Evolutionary conservation across 2,888 invertebrate genomes (phyloP).

Genomic region (Xanthorhoe designata): DNA sequence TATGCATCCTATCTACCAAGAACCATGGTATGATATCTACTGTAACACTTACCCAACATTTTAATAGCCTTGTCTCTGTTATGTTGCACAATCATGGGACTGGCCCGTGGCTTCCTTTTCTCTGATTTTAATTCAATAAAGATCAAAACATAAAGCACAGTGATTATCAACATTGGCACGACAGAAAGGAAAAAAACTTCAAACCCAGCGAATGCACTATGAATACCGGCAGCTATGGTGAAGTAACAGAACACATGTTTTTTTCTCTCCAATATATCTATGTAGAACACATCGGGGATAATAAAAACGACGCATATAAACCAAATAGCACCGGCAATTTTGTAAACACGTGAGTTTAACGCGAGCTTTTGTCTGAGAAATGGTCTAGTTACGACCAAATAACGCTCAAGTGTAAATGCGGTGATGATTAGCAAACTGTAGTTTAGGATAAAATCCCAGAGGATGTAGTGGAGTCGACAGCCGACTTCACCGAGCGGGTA

Average conservation of each 20-base stretch:
- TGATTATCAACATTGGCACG: slow-evolving; percentile 93
- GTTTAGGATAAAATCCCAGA: slow-evolving; percentile 93
- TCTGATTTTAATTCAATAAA: slow-evolving; percentile 88
- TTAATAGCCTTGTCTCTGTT: slow-evolving; percentile 88
- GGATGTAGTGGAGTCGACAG: slow-evolving; percentile 90
- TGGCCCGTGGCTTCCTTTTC: slow-evolving; percentile 81
- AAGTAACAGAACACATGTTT: slow-evolving; percentile 71
- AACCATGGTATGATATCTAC: too few species aligned
- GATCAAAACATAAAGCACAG: slow-evolving; percentile 91
- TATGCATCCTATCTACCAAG: too few species aligned
- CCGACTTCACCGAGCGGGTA: slow-evolving; percentile 92
- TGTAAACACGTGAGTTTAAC: slow-evolving; percentile 91
- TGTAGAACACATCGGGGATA: slow-evolving; percentile 86
- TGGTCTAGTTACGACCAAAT: slow-evolving; percentile 93
- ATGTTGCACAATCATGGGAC: slow-evolving; percentile 70
- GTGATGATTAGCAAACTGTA: slow-evolving; percentile 94
- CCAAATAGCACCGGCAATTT: slow-evolving; percentile 90
- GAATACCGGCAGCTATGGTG: slow-evolving; percentile 54
- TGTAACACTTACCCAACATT: slow-evolving; percentile 89
- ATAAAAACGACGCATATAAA: slow-evolving; percentile 89
- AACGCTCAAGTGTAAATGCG: slow-evolving; percentile 95
- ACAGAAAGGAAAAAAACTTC: slow-evolving; percentile 93
- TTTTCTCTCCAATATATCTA: slow-evolving; percentile 67
- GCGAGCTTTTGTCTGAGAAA: slow-evolving; percentile 92
- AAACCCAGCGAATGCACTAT: slow-evolving; percentile 73